phyloP scores from a whole-genome alignment of 2,888 invertebrate species.

The Gryllus longicercus region DNA sequence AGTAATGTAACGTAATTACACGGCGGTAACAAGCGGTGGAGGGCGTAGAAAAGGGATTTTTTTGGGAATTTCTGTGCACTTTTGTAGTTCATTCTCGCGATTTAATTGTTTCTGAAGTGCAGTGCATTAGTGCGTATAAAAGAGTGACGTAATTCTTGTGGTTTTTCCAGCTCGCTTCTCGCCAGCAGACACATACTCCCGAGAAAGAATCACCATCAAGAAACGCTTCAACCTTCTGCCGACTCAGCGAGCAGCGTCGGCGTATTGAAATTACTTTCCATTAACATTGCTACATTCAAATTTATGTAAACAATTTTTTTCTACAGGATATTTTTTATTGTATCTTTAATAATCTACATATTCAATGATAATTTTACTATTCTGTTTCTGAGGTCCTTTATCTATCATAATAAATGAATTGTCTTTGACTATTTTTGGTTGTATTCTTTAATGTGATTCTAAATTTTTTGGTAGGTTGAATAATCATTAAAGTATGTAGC shows the following conservation, averaged over 20 bases:
- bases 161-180: conserved; percentile 76
- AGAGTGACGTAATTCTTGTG: not conserved
- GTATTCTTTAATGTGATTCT: too few species aligned
- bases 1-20: not conserved
- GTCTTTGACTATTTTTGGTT: too few species aligned
- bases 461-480: too few species aligned
- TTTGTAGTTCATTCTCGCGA: not conserved
- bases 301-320: too few species aligned
- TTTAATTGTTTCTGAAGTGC: too few species aligned
- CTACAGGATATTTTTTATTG: too few species aligned
- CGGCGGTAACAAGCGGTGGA: not conserved
- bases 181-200: conserved; percentile 90
- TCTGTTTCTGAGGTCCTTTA: too few species aligned
- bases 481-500: too few species aligned
- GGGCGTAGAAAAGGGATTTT: not conserved
- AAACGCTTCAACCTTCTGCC: conserved; percentile 82
- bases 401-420: too few species aligned
- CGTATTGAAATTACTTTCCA: conserved; percentile 51
- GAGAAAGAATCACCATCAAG: conserved; percentile 83
- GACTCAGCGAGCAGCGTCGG: conserved; percentile 75
- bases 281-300: too few species aligned
- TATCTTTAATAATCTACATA: too few species aligned
- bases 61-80: not conserved
- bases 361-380: too few species aligned
- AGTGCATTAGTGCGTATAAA: not conserved